Base-by-base conservation (phyloP, 2,797 vertebrate species). In the Danio tinwini region DNA sequence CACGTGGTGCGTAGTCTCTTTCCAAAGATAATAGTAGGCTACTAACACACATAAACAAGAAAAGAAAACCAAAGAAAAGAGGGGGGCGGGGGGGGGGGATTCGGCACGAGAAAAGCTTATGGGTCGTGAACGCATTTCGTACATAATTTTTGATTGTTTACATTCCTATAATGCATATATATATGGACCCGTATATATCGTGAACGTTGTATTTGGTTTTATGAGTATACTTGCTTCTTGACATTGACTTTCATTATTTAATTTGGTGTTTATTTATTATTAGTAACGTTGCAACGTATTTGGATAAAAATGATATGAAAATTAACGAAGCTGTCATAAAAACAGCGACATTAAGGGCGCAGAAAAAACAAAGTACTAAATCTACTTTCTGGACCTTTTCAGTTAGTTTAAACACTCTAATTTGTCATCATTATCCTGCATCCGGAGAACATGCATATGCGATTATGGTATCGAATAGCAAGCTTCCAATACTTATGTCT, bases 351-450 rank as follows among this genome's bases (percentile, higher is more conserved):
- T 90, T 84, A 88, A 83, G 52, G 49, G n/a, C 86, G 80, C 85
- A 85, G 78, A 63, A 74, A 87, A 90, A 29, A 86, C 82, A 59
- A 17, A 74, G 19, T 84, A 84, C 83, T 90, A 45, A 29, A 56
- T 52, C 37, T 19, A 64, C 50, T 55, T 65, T 65, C 53, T 55
- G 62, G 40, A 39, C 45, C 29, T 82, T 81, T 78, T 89, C 84
- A 84, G 52, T 83, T 65, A 17, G 61, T 59, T 84, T 65, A 88
- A 80, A 86, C 68, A 50, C 21, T 74, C 83, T 85, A 84, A 87
- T 91, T 89, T 88, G 91, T 91, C 88, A 88, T 86, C 86, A 91
- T 92, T 91, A 91, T 29, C 0, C 45, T 87, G 83, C 85, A 85
- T 83, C 88, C 19, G 19, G 56, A 63, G 73, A 80, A 84, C 83